Percentiles rank a stretch among this genome's conserved stretches.
These are phyloP conservation scores for Ardeotis arabs DNA, from an alignment of 2,113 vertebrate genomes.

Conservation along the genomic window DNA sequence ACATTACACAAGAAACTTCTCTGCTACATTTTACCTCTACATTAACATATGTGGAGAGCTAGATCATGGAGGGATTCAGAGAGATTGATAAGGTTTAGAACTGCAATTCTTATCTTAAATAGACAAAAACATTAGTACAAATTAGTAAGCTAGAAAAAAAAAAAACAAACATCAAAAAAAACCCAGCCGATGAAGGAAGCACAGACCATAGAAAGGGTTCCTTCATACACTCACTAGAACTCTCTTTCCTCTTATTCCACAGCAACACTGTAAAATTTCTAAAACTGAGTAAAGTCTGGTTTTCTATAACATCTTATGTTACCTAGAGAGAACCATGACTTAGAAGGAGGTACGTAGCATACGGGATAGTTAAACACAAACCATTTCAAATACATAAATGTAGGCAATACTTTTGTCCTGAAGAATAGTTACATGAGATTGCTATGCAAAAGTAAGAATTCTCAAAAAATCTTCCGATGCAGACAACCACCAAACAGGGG, in stretches of 20 bases:
- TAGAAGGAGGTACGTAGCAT: neutral
- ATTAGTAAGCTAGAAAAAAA: neutral
- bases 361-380: neutral
- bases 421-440: neutral
- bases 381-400: neutral
- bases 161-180: neutral
- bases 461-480: neutral
- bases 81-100: neutral
- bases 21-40: neutral
- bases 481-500: neutral
- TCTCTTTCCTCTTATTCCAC: too few relatives aligned
- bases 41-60: neutral
- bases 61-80: neutral
- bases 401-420: neutral
- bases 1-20: neutral
- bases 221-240: too few relatives aligned
- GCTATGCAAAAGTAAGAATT: neutral
- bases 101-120: neutral
- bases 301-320: neutral
- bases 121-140: neutral
- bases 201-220: neutral
- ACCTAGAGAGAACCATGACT: neutral
- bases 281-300: neutral
- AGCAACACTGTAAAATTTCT: neutral
- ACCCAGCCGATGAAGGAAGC: neutral